phyloP scores from a whole-genome alignment of 2,113 vertebrate species.

The Microcebus lehilahytsara region DNA sequence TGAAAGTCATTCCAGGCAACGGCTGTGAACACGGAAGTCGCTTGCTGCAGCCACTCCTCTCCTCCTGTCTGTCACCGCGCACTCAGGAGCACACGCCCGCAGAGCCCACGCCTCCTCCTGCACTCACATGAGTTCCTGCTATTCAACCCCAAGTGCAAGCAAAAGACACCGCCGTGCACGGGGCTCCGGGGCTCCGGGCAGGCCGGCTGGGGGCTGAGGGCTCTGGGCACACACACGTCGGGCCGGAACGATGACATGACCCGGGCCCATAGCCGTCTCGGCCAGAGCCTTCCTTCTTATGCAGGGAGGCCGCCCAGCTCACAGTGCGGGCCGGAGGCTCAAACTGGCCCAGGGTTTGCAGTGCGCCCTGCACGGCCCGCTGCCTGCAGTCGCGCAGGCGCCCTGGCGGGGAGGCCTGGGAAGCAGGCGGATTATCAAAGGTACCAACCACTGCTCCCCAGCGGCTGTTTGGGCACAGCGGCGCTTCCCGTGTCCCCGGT shows the following conservation, averaged over 20 bases:
- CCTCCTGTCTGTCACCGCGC: too few relatives aligned
- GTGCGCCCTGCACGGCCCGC: too few relatives aligned
- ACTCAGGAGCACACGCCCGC: rapidly evolving
- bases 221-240: neutral
- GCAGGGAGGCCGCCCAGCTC: too few relatives aligned
- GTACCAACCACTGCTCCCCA: neutral
- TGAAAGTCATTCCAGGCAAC: rapidly evolving
- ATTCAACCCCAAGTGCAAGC: too few relatives aligned
- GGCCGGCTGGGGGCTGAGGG: neutral
- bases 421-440: neutral
- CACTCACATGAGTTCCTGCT: too few relatives aligned
- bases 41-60: neutral
- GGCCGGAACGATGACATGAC: too few relatives aligned
- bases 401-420: neutral
- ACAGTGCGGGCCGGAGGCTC: too few relatives aligned
- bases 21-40: rapidly evolving
- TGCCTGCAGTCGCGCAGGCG: too few relatives aligned
- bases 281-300: neutral
- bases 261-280: too few relatives aligned
- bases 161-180: neutral
- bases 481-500: too few relatives aligned
- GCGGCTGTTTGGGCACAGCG: neutral
- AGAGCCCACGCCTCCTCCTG: neutral
- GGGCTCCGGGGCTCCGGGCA: too few relatives aligned
- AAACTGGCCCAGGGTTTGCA: too few relatives aligned